phyloP scores from a whole-genome alignment of 2,113 vertebrate genomes.

The Podarcis raffonei region DNA sequence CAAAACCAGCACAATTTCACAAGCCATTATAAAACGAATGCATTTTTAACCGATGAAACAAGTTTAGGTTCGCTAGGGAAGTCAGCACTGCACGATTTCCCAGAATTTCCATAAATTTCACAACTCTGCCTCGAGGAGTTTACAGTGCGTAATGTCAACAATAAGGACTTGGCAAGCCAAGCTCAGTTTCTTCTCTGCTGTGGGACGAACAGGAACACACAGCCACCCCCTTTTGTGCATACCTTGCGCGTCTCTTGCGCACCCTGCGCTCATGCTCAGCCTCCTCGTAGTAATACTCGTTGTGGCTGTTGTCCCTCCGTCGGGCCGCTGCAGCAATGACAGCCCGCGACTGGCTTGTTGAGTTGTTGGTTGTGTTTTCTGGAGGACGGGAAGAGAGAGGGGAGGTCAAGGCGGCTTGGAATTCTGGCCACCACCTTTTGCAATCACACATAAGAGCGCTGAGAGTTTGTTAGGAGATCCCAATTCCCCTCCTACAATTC shows the following conservation, averaged over 20 bases:
- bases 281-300: conserved; percentile 95
- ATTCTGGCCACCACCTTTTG: not conserved
- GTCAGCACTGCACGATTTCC: not conserved
- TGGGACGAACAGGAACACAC: fast-evolving
- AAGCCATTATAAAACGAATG: too few relatives aligned
- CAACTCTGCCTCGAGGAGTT: too few relatives aligned
- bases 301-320: conserved; percentile 93
- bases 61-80: not conserved
- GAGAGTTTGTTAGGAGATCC: too few relatives aligned
- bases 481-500: not conserved
- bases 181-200: not conserved
- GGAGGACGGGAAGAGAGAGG: not conserved
- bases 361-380: conserved; percentile 94
- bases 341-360: conserved; percentile 88
- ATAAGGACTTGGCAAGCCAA: not conserved
- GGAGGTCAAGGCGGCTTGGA: too few relatives aligned
- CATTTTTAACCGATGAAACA: too few relatives aligned
- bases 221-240: not conserved
- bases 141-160: too few relatives aligned
- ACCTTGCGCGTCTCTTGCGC: conserved; percentile 94
- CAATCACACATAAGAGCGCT: too few relatives aligned
- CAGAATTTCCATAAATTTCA: too few relatives aligned
- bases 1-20: too few relatives aligned
- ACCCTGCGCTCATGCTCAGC: conserved; percentile 91
- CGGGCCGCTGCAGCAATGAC: conserved; percentile 93